These are phyloP conservation scores for Gallinago solitaria DNA, from an alignment of 2,797 vertebrate genomes.

Conservation along the genomic window DNA sequence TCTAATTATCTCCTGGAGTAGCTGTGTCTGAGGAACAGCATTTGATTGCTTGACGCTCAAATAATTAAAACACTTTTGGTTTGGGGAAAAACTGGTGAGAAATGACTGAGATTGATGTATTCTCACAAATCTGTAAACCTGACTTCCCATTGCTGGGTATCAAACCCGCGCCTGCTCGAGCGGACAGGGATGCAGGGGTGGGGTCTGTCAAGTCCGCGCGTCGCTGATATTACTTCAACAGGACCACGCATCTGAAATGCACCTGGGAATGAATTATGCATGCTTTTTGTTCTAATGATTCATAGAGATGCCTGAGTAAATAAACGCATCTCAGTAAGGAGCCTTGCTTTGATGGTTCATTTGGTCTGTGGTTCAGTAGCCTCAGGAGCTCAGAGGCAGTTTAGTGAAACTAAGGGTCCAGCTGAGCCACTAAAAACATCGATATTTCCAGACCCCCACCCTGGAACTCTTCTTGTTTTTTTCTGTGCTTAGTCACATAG, in stretches of 20 bases:
- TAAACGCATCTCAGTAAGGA: background rate
- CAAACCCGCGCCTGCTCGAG: background rate
- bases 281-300: background rate
- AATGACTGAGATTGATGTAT: background rate
- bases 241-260: background rate
- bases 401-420: background rate
- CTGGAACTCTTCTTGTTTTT: background rate
- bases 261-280: background rate
- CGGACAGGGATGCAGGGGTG: background rate
- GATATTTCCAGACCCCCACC: background rate
- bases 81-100: background rate
- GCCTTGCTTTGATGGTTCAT: background rate
- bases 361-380: background rate
- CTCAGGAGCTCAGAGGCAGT: background rate
- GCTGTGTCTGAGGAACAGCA: background rate
- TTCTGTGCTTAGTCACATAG: background rate
- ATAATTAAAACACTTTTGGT: background rate
- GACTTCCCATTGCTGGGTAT: background rate
- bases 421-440: background rate
- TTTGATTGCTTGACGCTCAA: conserved; percentile 10
- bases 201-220: background rate
- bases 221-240: background rate
- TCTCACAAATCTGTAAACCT: background rate
- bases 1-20: conserved; percentile 50
- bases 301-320: background rate